Base-by-base conservation (phyloP, 2,797 vertebrate species). In the Remorina albescens region DNA sequence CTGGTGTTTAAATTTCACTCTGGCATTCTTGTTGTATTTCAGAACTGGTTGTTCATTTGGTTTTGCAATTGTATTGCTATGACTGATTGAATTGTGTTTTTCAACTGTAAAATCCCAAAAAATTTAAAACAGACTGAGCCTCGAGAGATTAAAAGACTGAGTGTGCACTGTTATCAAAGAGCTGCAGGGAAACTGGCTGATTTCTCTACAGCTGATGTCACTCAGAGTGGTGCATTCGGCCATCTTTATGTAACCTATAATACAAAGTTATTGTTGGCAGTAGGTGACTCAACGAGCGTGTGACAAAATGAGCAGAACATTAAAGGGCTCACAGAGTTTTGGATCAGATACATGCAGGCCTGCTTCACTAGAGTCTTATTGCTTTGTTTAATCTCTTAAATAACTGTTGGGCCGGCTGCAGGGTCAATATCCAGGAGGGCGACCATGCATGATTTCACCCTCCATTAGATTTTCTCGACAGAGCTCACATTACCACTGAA, bases 351-450 rank as follows among this genome's bases (percentile, higher is more conserved):
- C 9, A 46, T 3, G 19, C 21, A n/a, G 42, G 10, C 19, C 42
- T 46, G 8, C 9, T 46, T 44, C 28, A 66, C 51, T 46, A n/a
- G 25, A 23, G 15, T 12, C 26, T 59, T 1, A 42, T 44, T 2
- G 19, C 54, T 54, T 53, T n/a, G 7, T 53, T 42, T 50, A 36
- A 37, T 47, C n/a, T 41, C 34, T 41, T 53, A 42, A 42, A 54
- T 26, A 18, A 11, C 25, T 23, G 50, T 55, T 12, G 1, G 19
- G 34, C 28, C 9, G 55, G n/a, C 50, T 12, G 21, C 21, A 49
- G 10, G 11, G 46, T 49, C 47, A 13, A 19, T 25, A 11, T 25
- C 23, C 13, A 42, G 26, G 26, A 4, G 13, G 50, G 26, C 32
- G 12, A 23, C 8, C 49, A 39, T 59, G 32, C 8, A 16, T 50